These are phyloP conservation scores for Muscicapa adusta DNA, from an alignment of 2,113 vertebrate species.

Conservation along the genomic window DNA sequence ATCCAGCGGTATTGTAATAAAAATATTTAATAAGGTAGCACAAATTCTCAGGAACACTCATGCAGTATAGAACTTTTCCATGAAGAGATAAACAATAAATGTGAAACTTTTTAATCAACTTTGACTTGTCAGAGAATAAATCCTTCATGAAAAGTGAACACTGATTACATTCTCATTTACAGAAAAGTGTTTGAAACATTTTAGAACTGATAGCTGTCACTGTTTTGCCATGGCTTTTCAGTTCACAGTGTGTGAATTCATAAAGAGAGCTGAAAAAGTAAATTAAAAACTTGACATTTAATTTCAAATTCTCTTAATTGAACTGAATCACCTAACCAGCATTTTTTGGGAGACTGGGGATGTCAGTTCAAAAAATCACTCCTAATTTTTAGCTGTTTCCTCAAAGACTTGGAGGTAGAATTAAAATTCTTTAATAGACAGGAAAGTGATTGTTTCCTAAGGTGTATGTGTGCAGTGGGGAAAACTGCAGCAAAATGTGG, in stretches of 20 bases:
- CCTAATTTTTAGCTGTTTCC: neutral
- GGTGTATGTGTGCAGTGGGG: neutral
- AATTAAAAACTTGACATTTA: neutral
- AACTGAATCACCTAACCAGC: neutral
- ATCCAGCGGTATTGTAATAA: neutral
- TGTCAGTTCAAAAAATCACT: neutral
- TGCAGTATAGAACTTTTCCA: neutral
- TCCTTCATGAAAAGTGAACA: neutral
- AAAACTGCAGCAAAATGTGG: neutral
- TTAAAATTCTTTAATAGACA: neutral
- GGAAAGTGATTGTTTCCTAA: neutral
- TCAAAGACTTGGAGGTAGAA: neutral
- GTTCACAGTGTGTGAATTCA: neutral
- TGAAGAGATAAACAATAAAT: neutral
- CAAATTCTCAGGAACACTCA: neutral
- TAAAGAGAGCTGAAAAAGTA: neutral
- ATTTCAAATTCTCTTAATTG: neutral
- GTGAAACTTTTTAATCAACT: neutral
- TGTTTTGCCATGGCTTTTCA: neutral
- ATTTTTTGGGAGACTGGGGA: neutral
- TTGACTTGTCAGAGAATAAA: neutral
- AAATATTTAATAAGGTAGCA: neutral
- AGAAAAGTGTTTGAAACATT: neutral
- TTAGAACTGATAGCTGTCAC: neutral
- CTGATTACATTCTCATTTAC: neutral